Evolutionary conservation across 2,888 invertebrate species (phyloP), one percentile per base, ranked within the genome.

Genomic region (Drosophila histrio): DNA sequence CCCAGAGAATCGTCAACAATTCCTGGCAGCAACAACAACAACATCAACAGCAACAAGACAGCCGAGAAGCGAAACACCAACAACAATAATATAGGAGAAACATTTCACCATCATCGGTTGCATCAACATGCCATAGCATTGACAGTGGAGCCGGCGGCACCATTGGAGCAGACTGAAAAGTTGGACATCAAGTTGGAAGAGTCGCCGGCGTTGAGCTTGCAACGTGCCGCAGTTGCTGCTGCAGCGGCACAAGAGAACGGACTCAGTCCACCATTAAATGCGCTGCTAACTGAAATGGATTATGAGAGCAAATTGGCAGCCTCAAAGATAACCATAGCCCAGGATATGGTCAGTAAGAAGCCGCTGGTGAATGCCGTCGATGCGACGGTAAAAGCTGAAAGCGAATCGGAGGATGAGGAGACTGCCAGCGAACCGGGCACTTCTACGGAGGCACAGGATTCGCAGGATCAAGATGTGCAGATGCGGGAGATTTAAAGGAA

Each of bases 231-330:
- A 22, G 78, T 62, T 9, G 81, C 67, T 5, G 82, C 78, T 9
- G 76, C 72, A 0, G 75, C 61, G 2, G 70, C 61, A 1, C 63
- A 59, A 30, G 65, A 73, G 17, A 88, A 83, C 4, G 79, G 73
- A 9, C 32, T 60, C 44, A 79, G 59, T 46, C 53, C 78, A 21
- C 28, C 74, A 32, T 7, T 60, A 9, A 59, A 43, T 46, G 26
- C 53, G 5, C 5, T 80, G 59, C 77, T 85, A 21, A 75, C 72
- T 21, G 88, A 89, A 72, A 89, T 91, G 80, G 91, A 91, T 70
- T 91, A 90, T 58, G 92, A 92, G 63, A 89, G 91, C 57, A 91
- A 91, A 77, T 75, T 91, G 56, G 88, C 90, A 7, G 91, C 90
- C 34, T 91, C 91, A 26, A 91, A 90, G 79, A 91, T 91, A 61